Base-by-base conservation (phyloP, 1,140 invertebrate species). In the Eciton burchellii region DNA sequence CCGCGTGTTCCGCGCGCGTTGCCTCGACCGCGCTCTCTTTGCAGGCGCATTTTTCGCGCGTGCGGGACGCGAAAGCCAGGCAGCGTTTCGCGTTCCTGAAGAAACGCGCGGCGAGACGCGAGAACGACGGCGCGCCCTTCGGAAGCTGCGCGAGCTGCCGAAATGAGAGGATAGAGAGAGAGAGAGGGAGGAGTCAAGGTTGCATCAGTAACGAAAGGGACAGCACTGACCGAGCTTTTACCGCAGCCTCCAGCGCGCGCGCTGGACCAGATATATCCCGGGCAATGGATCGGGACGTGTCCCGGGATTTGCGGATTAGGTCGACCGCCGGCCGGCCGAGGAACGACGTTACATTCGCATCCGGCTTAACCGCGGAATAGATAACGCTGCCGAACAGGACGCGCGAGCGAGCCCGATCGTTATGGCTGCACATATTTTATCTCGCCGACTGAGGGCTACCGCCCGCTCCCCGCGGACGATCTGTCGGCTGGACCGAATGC, bases 281-380 rank as follows among this genome's bases (percentile, higher is more conserved):
- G 66, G 71, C 72, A 85, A 88, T 88, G 77, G 83, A 84, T 88
- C 86, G 72, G 56, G 60, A 88, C 60, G 57, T 88, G 82, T 87
- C 82, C 82, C 71, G 73, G 83, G 86, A 84, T 88, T 88, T 88
- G 71, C 77, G 86, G 86, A 88, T 88, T 88, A 85, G 68, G 72
- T 70, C 60, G 86, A 73, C 57, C 49, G 45, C 56, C 68, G 57
- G 45, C 16, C 29, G 59, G 29, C 35, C 35, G 35, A 84, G 83
- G 54, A 84, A 66, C 43, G 81, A 47, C 83, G 82, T 84, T 87
- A 84, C 59, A 65, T 88, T 77, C 65, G 77, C 86, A 72, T 85
- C 83, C 82, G 74, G 86, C 77, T 88, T 77, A 84, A 88, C 77
- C 86, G 54, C 59, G 24, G 63, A 70, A 87, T 87, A 84, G 85